These are phyloP conservation scores for Brachionus calyciflorus DNA, from an alignment of 1,140 invertebrate genomes.

Conservation along the genomic window DNA sequence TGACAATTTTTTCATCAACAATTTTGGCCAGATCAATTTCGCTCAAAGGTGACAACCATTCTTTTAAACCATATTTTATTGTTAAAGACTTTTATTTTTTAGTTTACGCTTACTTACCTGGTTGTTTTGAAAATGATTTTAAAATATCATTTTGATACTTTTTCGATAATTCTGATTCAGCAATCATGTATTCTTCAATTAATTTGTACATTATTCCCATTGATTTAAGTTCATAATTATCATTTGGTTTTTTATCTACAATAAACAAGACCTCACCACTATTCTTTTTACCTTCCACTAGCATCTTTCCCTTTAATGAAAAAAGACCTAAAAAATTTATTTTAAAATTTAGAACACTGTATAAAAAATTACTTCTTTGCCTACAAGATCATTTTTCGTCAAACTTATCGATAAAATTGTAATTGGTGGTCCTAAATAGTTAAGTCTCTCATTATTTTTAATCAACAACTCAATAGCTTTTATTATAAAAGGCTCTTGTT, in stretches of 20 bases:
- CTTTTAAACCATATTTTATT: neutral
- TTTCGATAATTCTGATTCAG: neutral
- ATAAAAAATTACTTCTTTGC: neutral
- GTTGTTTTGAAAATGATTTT: neutral
- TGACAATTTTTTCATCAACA: conserved; percentile 10
- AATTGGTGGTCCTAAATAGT: neutral
- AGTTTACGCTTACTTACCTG: neutral
- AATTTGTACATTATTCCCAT: neutral
- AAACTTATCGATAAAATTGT: neutral
- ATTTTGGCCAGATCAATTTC: neutral
- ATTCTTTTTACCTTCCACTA: conserved; percentile 21
- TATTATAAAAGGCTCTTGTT: neutral
- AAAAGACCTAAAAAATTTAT: neutral
- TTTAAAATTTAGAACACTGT: neutral
- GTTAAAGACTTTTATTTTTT: neutral
- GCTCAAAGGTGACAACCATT: neutral
- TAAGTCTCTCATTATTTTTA: neutral
- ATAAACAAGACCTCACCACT: conserved; percentile 13
- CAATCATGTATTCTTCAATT: neutral
- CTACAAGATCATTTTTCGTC: neutral
- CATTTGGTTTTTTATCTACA: neutral
- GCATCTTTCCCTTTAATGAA: conserved; percentile 5
- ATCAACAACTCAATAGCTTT: neutral
- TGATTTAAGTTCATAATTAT: neutral
- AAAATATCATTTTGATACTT: conserved; percentile 11